Percentiles rank a stretch among this genome's conserved stretches.
These are phyloP conservation scores for Iguana delicatissima DNA, from an alignment of 2,797 vertebrate genomes.

Conservation along the genomic window DNA sequence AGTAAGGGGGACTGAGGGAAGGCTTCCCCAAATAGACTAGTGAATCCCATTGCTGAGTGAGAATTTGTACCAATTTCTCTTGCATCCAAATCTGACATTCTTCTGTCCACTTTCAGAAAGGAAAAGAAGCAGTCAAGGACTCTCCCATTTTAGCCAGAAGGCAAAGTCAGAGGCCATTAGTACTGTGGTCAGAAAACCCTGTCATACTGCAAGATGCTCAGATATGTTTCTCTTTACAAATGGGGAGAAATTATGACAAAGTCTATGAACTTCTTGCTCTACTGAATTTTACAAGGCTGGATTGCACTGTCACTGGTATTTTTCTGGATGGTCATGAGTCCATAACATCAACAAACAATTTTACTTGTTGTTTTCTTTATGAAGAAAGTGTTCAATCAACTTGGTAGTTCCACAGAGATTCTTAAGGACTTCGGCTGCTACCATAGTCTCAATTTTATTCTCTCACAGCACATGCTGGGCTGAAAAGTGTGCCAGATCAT, in stretches of 20 bases:
- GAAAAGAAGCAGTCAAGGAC: not conserved
- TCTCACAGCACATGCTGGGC: conserved; percentile 28
- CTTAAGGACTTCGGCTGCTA: not conserved
- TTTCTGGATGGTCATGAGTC: not conserved
- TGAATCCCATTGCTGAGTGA: not conserved
- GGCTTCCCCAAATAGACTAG: not conserved
- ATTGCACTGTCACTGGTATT: not conserved
- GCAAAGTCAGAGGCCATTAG: not conserved
- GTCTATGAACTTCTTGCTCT: not conserved
- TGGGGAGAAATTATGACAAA: not conserved
- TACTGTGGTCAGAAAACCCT: not conserved
- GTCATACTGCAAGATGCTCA: not conserved
- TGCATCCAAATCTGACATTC: not conserved
- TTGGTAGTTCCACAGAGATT: not conserved
- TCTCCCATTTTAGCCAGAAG: not conserved
- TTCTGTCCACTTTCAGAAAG: not conserved
- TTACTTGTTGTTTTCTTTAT: conserved; percentile 1
- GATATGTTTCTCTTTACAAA: not conserved
- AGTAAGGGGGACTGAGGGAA: not conserved
- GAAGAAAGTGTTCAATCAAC: not conserved
- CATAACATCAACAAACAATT: not conserved
- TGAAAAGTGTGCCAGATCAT: not conserved
- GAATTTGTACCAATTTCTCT: not conserved
- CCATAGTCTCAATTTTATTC: conserved; percentile 17
- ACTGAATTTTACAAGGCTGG: not conserved